These are phyloP conservation scores for Pogona vitticeps DNA, from an alignment of 2,113 vertebrate species.

Conservation along the genomic window DNA sequence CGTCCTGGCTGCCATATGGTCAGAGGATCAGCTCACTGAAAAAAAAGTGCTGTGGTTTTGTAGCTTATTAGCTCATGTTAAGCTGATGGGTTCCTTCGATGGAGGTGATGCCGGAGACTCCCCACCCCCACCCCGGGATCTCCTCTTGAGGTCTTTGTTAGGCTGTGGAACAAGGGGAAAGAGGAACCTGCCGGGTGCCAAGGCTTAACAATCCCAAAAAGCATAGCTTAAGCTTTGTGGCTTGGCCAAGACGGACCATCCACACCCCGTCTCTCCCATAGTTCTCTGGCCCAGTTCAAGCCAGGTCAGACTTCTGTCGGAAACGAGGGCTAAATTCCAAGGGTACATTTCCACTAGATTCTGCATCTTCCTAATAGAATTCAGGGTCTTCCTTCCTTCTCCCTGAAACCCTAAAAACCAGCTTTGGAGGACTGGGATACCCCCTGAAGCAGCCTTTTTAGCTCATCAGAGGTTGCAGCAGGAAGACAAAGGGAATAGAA, in stretches of 20 bases:
- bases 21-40: constrained; percentile 60
- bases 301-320: no score
- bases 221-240: not conserved
- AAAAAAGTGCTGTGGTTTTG: constrained; percentile 46
- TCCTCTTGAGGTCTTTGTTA: not conserved
- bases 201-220: not conserved
- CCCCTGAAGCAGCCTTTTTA: no score
- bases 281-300: no score
- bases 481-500: no score
- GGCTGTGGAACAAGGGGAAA: not conserved
- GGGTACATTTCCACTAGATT: no score
- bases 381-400: no score
- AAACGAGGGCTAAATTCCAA: no score
- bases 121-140: not conserved
- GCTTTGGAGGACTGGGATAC: no score
- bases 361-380: no score
- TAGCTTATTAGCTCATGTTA: constrained; percentile 59
- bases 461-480: no score
- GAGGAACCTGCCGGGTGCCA: not conserved
- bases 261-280: no score
- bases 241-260: not conserved
- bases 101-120: not conserved
- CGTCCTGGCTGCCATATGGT: constrained; percentile 58
- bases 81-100: constrained; percentile 52
- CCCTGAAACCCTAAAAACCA: no score